Conservation (phyloP, 2,888 invertebrate genomes). For the Drosophila prolongata region DNA sequence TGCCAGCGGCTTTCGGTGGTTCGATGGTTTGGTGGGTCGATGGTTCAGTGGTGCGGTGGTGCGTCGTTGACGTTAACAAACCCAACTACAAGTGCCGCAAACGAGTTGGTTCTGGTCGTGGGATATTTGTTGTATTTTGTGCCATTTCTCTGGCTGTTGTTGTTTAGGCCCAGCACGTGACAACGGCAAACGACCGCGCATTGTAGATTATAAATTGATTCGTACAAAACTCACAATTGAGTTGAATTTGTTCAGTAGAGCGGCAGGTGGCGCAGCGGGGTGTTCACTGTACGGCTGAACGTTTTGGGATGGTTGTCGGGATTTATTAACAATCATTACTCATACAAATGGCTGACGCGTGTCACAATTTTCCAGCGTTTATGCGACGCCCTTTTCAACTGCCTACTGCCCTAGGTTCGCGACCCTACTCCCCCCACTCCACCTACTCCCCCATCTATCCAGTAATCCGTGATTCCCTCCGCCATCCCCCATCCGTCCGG, state of each 20-base stretch:
- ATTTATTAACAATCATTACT: slow-evolving; percentile 82
- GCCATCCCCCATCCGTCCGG: slow-evolving; percentile 23
- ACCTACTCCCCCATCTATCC: neutral
- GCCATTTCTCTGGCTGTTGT: slow-evolving; percentile 23
- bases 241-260: slow-evolving; percentile 66
- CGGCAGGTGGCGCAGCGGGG: slow-evolving; percentile 43
- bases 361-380: slow-evolving; percentile 79
- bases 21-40: slow-evolving; percentile 6
- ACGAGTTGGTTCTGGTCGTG: slow-evolving; percentile 40
- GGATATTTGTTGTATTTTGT: slow-evolving; percentile 19
- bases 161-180: slow-evolving; percentile 64
- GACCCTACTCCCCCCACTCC: slow-evolving; percentile 5
- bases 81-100: slow-evolving; percentile 68
- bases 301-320: slow-evolving; percentile 41
- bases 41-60: slow-evolving; percentile 15
- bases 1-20: slow-evolving; percentile 41
- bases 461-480: slow-evolving; percentile 22
- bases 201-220: slow-evolving; percentile 79
- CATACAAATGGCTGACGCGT: slow-evolving; percentile 82
- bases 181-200: slow-evolving; percentile 57
- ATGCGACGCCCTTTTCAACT: slow-evolving; percentile 72
- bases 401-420: slow-evolving; percentile 43
- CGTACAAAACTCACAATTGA: slow-evolving; percentile 78
- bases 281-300: slow-evolving; percentile 13
- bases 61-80: slow-evolving; percentile 73